These are phyloP conservation scores for Prietella phreatophila DNA, from an alignment of 2,113 vertebrate genomes.

Conservation along the genomic window DNA sequence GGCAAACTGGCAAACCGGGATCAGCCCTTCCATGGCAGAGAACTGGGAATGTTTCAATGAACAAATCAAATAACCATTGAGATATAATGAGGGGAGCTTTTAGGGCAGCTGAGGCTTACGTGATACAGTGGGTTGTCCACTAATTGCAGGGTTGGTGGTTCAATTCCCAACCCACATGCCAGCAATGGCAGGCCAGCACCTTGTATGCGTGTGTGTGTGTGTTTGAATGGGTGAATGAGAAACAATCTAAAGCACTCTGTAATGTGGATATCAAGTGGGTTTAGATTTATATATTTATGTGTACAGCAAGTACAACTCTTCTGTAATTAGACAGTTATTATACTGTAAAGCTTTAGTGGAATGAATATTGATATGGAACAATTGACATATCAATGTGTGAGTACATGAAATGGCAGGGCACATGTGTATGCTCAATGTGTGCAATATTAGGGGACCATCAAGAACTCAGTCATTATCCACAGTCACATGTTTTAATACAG, in stretches of 20 bases:
- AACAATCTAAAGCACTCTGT: no score
- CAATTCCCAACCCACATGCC: no score
- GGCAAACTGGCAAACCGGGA: not conserved
- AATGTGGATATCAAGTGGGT: not conserved
- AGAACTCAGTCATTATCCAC: not conserved
- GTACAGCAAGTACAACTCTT: not conserved
- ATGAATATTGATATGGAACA: not conserved
- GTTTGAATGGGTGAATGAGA: no score
- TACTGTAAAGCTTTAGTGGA: not conserved
- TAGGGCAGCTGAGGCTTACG: no score
- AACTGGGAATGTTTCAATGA: not conserved
- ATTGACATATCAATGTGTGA: not conserved
- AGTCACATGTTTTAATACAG: not conserved
- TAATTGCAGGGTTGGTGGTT: no score
- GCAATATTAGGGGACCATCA: not conserved
- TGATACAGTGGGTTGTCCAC: no score
- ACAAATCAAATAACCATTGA: not conserved
- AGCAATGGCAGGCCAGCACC: no score
- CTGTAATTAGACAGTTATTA: not conserved
- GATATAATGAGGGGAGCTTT: not conserved
- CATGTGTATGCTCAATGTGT: not conserved
- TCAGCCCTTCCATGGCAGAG: not conserved
- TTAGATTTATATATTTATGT: no score
- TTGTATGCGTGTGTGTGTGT: no score
- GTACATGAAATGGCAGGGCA: not conserved